Evolutionary conservation across 2,797 vertebrate genomes (phyloP), one percentile per base, ranked within the genome.

Genomic region (Nothura maculosa): DNA sequence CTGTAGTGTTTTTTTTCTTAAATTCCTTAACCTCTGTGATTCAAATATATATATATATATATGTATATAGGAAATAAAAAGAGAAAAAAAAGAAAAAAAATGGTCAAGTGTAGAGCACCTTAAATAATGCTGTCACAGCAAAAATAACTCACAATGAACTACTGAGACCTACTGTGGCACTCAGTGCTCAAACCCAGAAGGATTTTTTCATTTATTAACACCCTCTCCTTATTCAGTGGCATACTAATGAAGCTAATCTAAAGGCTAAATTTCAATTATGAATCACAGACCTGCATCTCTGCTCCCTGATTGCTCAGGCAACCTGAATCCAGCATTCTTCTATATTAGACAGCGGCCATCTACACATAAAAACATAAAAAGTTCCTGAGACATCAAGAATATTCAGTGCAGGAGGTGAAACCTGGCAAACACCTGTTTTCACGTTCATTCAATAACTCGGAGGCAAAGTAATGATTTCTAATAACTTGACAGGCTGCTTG

Each of bases 241-340:
- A 96, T 95, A 93, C 87, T 97, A 97, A 97, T 89, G 88, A 96
- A 97, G 80, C 96, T 97, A 97, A 96, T 97, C 85, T 96, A 94
- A 97, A 97, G 89, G 90, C 92, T 97, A 97, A 94, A 94, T 96
- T 97, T 98, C 95, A 97, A 92, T 96, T 97, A 96, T 94, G 93
- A 98, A 95, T 97, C 94, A 96, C 78, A 97, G 94, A 95, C 78
- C 66, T 42, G 18, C 92, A 94, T 96, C 78, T 95, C 87, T 94
- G 75, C 92, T 96, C 93, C 91, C 81, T 81, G 82, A 97, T 89
- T 94, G 89, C 93, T 90, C 82, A 43, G 89, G 94, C 92, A 96
- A 96, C 78, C 85, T 88, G 79, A 85, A 83, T 80, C 79, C 64
- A 58, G 72, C 87, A 85, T 76, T 57, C 73, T 90, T 57, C 79